Base-by-base conservation (phyloP, 23 tunicate genomes). In the Ascidia mentula region DNA sequence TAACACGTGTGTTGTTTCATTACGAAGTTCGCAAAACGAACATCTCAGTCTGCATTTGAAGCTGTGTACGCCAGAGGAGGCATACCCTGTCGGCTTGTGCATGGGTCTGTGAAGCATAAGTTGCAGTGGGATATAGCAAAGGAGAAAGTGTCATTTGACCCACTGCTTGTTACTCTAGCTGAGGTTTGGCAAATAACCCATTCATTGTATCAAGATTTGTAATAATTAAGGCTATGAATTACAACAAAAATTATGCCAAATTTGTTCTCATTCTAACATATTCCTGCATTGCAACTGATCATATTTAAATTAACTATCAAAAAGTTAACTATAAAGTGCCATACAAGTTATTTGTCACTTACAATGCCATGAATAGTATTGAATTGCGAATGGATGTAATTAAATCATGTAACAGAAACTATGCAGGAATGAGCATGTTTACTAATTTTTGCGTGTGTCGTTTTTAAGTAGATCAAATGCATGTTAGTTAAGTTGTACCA, bases 101-200 rank as follows among this genome's bases (percentile, higher is more conserved):
- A 86, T 86, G 90, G 90, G 12, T 86, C 90, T 38, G 90, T 86
- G 24, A 79, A 80, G 33, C 90, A 86, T 46, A 86, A 86, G 60
- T 38, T 86, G 31, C 74, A 78, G 45, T 86, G 90, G 90, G 90
- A 86, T 79, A 33, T 74, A 12, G 69, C 80, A 26, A 79, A 79
- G 65, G 85, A 86, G 31, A 46, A 80, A 37, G 85, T 86, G 6
- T 36, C 80, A 39, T 79, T 86, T 80, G 85, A 86, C 71, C 85
- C 90, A 37, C 79, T 86, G 30, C 65, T 86, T 31, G 80, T 80
- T 40, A 86, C 90, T 2, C 65, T 86, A 1, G 90, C 90, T 40
- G 85, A 86, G 77, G 89, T 85, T 53, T 53, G 65, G 2, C 24
- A 9, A 53, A 20, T 53, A 3, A 53, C 4, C 24, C 33, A 5